Evolutionary conservation across 2,888 invertebrate genomes (phyloP).

Genomic region (Andrena praecox): DNA sequence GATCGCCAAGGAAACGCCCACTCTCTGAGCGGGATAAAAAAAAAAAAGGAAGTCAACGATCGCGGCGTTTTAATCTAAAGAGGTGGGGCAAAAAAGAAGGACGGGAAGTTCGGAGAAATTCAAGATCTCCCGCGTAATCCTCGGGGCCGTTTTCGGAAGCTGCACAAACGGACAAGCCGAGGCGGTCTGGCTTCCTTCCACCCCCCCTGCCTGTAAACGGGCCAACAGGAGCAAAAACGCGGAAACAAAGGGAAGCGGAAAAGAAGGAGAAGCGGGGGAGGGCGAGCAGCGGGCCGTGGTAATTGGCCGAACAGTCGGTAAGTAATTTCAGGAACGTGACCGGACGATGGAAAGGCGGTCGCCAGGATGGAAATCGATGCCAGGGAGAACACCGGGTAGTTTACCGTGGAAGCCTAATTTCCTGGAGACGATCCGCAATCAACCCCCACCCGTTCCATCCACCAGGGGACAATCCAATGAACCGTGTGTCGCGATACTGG

Average conservation of each 20-base stretch:
- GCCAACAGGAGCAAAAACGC: conserved; percentile 31
- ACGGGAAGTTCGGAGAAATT: conserved; percentile 31
- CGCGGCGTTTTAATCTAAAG: conserved; percentile 41
- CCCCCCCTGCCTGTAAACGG: conserved; percentile 18
- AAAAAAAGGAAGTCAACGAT: conserved; percentile 27
- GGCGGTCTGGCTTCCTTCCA: conserved; percentile 1
- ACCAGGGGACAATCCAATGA: conserved; percentile 18
- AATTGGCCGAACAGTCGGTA: conserved; percentile 69
- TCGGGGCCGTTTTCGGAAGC: conserved; percentile 35
- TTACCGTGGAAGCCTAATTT: conserved; percentile 67
- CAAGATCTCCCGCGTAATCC: conserved; percentile 47
- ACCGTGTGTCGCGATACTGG: conserved; percentile 7
- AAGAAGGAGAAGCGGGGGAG: conserved; percentile 31
- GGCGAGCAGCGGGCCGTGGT: conserved; percentile 63
- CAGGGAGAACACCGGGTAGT: conserved; percentile 53
- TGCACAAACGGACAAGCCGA: conserved; percentile 29
- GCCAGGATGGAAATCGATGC: conserved; percentile 68
- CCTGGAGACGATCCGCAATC: conserved; percentile 49
- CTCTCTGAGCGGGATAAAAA: background rate
- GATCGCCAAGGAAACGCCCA: background rate
- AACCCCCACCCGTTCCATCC: background rate
- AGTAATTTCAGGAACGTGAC: conserved; percentile 69
- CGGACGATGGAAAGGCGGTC: conserved; percentile 61
- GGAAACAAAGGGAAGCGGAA: conserved; percentile 30
- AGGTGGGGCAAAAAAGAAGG: conserved; percentile 2